A percentile compares a stretch with the other conserved stretches of the same genome.
phyloP scores from a whole-genome alignment of 1,140 invertebrate genomes.

The Eulimnadia texana region DNA sequence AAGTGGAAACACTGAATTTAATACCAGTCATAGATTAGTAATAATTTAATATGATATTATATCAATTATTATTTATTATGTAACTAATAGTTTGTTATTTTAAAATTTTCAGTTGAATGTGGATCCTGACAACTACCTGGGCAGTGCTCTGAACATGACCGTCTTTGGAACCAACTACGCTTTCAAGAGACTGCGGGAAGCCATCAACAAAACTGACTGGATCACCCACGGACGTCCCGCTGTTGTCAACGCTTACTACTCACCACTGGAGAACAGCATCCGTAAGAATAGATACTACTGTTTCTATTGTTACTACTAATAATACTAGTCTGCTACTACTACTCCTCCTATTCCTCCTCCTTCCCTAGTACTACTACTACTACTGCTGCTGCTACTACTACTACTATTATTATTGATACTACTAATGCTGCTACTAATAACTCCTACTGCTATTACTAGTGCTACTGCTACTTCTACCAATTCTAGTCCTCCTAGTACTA shows the following conservation, averaged over 20 bases:
- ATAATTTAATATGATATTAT: too few species aligned
- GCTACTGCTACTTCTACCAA: too few species aligned
- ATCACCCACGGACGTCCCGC: conserved; percentile 56
- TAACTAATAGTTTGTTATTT: conserved; percentile 14
- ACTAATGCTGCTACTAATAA: too few species aligned
- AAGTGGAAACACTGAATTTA: too few species aligned
- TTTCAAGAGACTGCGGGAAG: conserved; percentile 55
- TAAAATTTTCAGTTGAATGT: conserved; percentile 44
- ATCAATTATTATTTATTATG: not conserved
- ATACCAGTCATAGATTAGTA: not conserved
- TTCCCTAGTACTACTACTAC: too few species aligned
- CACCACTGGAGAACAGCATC: conserved; percentile 67
- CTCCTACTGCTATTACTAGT: too few species aligned
- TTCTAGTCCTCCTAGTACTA: too few species aligned
- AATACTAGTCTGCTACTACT: too few species aligned
- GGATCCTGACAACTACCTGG: conserved; percentile 47
- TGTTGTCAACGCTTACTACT: conserved; percentile 70
- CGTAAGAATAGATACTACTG: too few species aligned
- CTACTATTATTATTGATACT: too few species aligned
- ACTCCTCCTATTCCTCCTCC: too few species aligned
- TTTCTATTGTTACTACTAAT: conserved; percentile 17
- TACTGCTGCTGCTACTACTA: too few species aligned
- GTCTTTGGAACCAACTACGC: conserved; percentile 58
- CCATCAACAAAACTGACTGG: conserved; percentile 73
- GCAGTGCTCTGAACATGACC: conserved; percentile 56